phyloP scores from a whole-genome alignment of 2,113 vertebrate species.

The Promerops cafer region DNA sequence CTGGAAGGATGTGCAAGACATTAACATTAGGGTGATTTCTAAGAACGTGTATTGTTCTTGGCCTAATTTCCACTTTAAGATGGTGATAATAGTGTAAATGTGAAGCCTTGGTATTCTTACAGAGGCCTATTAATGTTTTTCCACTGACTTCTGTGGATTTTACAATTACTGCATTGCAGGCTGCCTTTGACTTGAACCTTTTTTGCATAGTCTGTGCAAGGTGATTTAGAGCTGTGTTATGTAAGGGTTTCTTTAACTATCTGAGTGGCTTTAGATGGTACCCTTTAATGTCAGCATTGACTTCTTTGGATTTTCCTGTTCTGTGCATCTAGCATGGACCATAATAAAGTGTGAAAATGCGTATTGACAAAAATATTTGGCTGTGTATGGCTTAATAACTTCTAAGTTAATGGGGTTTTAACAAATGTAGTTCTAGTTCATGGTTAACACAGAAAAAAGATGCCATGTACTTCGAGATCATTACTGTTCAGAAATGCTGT shows the following conservation, averaged over 20 bases:
- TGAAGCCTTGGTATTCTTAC: neutral
- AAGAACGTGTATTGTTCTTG: conserved; percentile 22
- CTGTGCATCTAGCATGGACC: conserved; percentile 17
- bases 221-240: conserved; percentile 5
- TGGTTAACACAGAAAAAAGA: neutral
- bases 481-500: neutral
- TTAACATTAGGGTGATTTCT: neutral
- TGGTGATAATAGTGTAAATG: neutral
- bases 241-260: neutral
- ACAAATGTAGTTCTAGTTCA: neutral
- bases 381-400: neutral
- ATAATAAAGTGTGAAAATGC: conserved; percentile 40
- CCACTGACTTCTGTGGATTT: neutral
- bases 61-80: neutral
- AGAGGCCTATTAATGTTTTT: neutral
- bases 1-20: neutral
- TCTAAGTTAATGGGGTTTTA: neutral
- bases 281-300: conserved; percentile 18
- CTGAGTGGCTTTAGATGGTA: conserved; percentile 9
- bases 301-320: conserved; percentile 30
- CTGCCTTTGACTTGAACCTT: neutral
- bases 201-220: neutral
- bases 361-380: neutral
- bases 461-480: neutral
- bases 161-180: conserved; percentile 1